Evolutionary conservation across 1,140 invertebrate species (phyloP), one percentile per base, ranked within the genome.

Genomic region (Drosophila suzukii): DNA sequence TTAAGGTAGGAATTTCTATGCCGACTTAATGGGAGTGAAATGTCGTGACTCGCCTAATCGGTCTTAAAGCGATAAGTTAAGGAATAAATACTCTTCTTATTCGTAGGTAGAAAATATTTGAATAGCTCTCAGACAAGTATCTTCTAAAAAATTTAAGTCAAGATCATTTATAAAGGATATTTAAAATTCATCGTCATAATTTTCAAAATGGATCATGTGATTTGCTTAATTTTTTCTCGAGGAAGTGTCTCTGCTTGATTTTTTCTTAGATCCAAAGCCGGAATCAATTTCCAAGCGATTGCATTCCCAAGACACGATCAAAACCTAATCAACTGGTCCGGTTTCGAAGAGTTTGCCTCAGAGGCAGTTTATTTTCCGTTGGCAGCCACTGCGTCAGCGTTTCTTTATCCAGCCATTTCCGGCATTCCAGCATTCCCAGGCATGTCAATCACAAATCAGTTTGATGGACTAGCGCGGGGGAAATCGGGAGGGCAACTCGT

Each of bases 391-490:
- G 67, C 50, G 24, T 70, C 55, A 70, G 57, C 41, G 54, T 43
- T 38, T 44, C 34, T 54, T 73, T 49, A 10, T n/a, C 34, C 34
- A 75, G 44, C 50, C 51, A 60, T 75, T 58, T 50, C 51, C 63
- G 41, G n/a, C n/a, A n/a, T n/a, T n/a, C n/a, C 51, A 58, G 51
- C 61, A 47, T 57, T 51, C 53, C 47, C 61, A 32, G 43, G 43
- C 46, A 51, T 68, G 81, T 84, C 81, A 84, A 84, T 84, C 73
- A 85, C 76, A 65, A 81, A 84, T 84, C 81, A 80, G 81, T 84
- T 59, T 68, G 49, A 62, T 20, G 59, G 57, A 62, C 11, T 44
- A 34, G n/a, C 13, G 55, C 12, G 38, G 55, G 13, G 58, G 27
- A 24, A 70, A 36, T 41, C 17, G 53, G 44, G 27, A 47, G 43